Evolutionary conservation across 1,140 invertebrate species (phyloP).

Genomic region (Halesus radiatus): DNA sequence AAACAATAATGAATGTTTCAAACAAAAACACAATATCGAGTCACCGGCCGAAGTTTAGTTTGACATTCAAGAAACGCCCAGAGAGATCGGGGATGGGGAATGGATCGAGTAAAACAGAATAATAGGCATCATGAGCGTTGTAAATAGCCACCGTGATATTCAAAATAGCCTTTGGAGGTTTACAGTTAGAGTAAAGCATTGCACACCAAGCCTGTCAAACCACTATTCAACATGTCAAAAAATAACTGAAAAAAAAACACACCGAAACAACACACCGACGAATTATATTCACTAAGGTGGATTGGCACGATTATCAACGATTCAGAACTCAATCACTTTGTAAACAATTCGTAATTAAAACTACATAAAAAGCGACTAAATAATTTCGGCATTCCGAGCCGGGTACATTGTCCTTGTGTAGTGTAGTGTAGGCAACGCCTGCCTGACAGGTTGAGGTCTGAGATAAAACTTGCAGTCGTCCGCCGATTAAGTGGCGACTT

Average conservation of each 20-base stretch:
- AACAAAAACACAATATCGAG: no score
- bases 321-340: background rate
- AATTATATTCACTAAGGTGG: no score
- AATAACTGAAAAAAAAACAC: conserved; percentile 1
- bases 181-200: conserved; percentile 38
- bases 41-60: no score
- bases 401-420: conserved; percentile 46
- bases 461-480: conserved; percentile 21
- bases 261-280: background rate
- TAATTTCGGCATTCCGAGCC: conserved; percentile 43
- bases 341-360: conserved; percentile 23
- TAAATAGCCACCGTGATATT: conserved; percentile 5
- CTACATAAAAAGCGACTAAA: conserved; percentile 19
- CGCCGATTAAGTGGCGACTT: background rate
- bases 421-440: conserved; percentile 45
- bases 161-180: conserved; percentile 37
- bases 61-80: no score
- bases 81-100: no score
- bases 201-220: conserved; percentile 42
- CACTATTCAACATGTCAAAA: conserved; percentile 23
- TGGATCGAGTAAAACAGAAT: background rate
- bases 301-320: background rate
- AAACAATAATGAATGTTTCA: background rate
- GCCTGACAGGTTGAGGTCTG: conserved; percentile 44
- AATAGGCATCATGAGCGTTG: background rate